Evolutionary conservation across 2,113 vertebrate species (phyloP).

Genomic region (Acanthisitta chloris): DNA sequence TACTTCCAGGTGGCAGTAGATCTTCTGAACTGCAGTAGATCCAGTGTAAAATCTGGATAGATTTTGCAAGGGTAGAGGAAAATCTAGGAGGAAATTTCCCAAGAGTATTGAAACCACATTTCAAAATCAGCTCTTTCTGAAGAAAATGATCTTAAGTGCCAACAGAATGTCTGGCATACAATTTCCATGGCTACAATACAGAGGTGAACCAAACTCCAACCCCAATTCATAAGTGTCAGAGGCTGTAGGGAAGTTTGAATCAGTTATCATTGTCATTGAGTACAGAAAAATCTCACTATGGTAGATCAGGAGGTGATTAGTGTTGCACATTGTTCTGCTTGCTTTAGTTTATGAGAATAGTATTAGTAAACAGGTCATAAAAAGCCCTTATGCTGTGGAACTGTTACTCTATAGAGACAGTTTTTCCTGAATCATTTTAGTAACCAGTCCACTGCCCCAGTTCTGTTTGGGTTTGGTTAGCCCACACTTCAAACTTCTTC

Average conservation of each 20-base stretch:
- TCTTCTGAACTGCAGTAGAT: not conserved
- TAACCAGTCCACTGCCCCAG: not conserved
- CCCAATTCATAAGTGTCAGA: not conserved
- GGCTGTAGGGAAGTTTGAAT: not conserved
- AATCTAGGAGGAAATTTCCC: not conserved
- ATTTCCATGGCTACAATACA: not conserved
- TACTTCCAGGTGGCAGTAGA: not conserved
- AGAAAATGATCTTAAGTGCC: not conserved
- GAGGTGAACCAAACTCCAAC: not conserved
- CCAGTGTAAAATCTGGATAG: not conserved
- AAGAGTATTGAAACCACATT: not conserved
- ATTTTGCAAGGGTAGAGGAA: not conserved
- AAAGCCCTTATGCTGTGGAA: not conserved
- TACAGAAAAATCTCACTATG: not conserved
- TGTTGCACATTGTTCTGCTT: not conserved
- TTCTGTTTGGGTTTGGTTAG: not conserved
- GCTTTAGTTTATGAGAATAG: not conserved
- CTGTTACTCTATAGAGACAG: not conserved
- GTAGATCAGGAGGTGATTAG: not conserved
- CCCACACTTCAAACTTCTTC: not conserved
- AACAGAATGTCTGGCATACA: rapidly evolving
- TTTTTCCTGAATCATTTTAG: not conserved
- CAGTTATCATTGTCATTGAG: not conserved
- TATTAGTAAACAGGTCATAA: not conserved
- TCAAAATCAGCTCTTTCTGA: not conserved